Evolutionary conservation across 2,113 vertebrate genomes (phyloP), one percentile per base, ranked within the genome.

Genomic region (Tragulus kanchil): DNA sequence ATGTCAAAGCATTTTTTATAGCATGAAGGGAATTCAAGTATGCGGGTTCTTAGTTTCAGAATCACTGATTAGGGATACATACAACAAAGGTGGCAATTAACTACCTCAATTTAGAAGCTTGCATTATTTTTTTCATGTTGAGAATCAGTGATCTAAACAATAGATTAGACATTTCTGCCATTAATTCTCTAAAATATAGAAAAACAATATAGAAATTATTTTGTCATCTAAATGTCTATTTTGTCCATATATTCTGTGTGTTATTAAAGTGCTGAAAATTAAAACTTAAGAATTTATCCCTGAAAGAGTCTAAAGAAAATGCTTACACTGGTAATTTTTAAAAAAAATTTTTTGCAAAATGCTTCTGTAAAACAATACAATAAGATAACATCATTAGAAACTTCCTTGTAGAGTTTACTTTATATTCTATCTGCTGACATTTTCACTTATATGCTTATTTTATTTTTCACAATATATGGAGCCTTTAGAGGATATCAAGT

Each of bases 1-100:
- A 82, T 92, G 94, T 93, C 92, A 93, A 96, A 97, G 79, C 84
- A 61, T 97, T 15, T 92, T 65, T 93, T 84, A 82, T 97, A 89
- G 31, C 59, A 90, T 95, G 69, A 96, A 97, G 90, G 96, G 79
- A 21, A 67, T 79, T 91, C 82, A 96, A 94, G 59, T 78, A 50
- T 7, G 52, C 94, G 84, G 11, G 58, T 59, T 96, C 25, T 81
- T 90, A 83, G 84, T 79, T 98, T 97, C 81, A 77, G 10, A 97
- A 89, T 62, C 59, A 90, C 71, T 93, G 36, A 65, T 78, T 67
- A 71, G 3, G 73, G 96, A 28, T 89, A 91, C 75, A 26, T 48
- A 62, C 31, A 92, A 86, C 45, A 69, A 75, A 56, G 9, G 19
- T 93, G 19, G 5, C 62, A 75, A 94, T 75, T 93, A 93, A 85